Percentiles rank a stretch among this genome's conserved stretches.
phyloP scores from a whole-genome alignment of 2,797 vertebrate genomes.

The Diglossa cyanea region DNA sequence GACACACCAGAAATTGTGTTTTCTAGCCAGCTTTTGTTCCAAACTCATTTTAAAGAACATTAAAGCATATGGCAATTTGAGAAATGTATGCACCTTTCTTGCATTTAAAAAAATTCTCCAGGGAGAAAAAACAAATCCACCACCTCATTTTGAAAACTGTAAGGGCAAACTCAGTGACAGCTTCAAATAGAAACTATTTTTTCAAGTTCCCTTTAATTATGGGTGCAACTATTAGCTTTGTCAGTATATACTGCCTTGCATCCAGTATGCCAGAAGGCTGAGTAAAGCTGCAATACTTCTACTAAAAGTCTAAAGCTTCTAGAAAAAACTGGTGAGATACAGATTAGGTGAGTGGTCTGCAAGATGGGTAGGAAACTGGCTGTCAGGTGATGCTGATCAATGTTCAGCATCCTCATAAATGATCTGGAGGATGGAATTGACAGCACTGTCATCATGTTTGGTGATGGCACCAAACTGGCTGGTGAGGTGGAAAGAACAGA shows the following conservation, averaged over 20 bases:
- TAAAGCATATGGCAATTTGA: slow-evolving; percentile 26
- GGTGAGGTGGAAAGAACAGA: not conserved
- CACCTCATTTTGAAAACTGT: not conserved
- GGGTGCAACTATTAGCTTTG: not conserved
- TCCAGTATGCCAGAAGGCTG: not conserved
- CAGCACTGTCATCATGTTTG: not conserved
- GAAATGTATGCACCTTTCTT: not conserved
- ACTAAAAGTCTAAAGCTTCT: not conserved
- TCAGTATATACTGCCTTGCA: not conserved
- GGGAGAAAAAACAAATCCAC: not conserved
- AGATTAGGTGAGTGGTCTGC: not conserved
- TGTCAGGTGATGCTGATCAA: not conserved
- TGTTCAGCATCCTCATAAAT: not conserved
- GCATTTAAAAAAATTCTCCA: not conserved
- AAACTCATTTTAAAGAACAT: not conserved
- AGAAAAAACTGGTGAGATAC: not conserved
- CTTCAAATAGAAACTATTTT: not conserved
- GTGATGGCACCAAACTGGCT: fast-evolving
- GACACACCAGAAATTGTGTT: not conserved
- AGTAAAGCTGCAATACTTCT: not conserved
- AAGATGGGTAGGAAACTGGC: not conserved
- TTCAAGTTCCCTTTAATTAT: not conserved
- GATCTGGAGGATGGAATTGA: not conserved
- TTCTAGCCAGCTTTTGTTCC: not conserved
- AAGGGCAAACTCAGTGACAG: not conserved